Evolutionary conservation across 2,113 vertebrate genomes (phyloP).

Genomic region (Siphamia tubifer): DNA sequence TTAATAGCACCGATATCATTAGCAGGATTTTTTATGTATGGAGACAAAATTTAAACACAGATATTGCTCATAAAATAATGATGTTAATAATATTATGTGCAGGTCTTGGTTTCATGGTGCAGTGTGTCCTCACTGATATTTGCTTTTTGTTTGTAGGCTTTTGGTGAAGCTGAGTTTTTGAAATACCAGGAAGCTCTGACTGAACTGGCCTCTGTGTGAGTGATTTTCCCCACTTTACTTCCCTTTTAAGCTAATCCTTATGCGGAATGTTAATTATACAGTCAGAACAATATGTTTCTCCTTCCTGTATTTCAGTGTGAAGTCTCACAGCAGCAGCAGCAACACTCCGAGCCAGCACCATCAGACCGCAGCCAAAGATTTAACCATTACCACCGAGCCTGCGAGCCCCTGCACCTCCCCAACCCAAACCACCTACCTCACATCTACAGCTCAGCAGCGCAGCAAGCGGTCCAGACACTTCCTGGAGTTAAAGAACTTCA

Average conservation of each 20-base stretch:
- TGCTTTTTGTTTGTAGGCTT: slow-evolving; percentile 75
- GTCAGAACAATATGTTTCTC: slow-evolving; percentile 4
- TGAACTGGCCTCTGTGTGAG: slow-evolving; percentile 89
- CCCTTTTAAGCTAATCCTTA: slow-evolving; percentile 22
- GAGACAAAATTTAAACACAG: too few species aligned
- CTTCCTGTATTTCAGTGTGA: slow-evolving; percentile 58
- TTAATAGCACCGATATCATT: not conserved
- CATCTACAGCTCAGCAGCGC: slow-evolving; percentile 85
- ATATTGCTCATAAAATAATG: too few species aligned
- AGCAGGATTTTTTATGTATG: not conserved
- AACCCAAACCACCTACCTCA: slow-evolving; percentile 93
- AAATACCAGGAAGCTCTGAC: slow-evolving; percentile 88
- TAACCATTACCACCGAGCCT: slow-evolving; percentile 81
- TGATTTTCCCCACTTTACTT: slow-evolving; percentile 15
- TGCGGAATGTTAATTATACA: slow-evolving; percentile 46
- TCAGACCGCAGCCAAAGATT: slow-evolving; percentile 92
- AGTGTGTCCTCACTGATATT: not conserved
- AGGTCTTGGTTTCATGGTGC: too few species aligned
- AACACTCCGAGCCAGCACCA: slow-evolving; percentile 83
- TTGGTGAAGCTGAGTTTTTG: slow-evolving; percentile 87
- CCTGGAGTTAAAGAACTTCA: slow-evolving; percentile 96
- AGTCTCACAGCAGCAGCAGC: slow-evolving; percentile 58
- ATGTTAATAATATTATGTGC: too few species aligned
- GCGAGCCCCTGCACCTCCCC: slow-evolving; percentile 73
- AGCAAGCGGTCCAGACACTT: slow-evolving; percentile 95